Evolutionary conservation across 1,140 invertebrate genomes (phyloP), one percentile per base, ranked within the genome.

Genomic region (Drosophila ironensis): DNA sequence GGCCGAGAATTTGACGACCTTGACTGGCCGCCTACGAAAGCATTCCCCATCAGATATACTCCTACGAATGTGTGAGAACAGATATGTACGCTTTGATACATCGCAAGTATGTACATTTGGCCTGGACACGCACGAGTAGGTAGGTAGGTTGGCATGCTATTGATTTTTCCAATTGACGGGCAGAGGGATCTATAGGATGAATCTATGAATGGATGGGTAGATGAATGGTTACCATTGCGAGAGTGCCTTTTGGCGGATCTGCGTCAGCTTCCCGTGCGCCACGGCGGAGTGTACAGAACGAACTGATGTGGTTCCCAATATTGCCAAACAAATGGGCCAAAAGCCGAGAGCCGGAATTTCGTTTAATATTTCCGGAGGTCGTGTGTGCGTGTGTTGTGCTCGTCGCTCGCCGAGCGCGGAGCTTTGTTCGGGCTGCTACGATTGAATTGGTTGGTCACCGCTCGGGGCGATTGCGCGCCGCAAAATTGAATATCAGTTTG

Each of bases 261-360:
- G 57, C 48, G 46, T 73, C 73, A 51, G 40, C 70, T 57, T 88
- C 66, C 68, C 80, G 76, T 78, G 87, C 80, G 80, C 88, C 88
- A 88, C 87, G 87, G 72, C 82, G 87, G 78, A 87, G 48, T 48
- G 61, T 67, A 69, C 74, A 89, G 69, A 88, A 56, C 63, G 73
- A 66, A 89, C 88, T 89, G 80, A 89, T 78, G 68, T 81, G 71
- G 47, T 73, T 82, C 69, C 88, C 88, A 87, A 89, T 88, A 63
- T 60, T 86, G 80, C 53, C 52, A 47, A 69, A n/a, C 33, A 78
- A 71, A 74, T 80, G 66, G 76, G 74, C 72, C 78, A 77, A n/a
- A n/a, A 74, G 70, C 74, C 30, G 37, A 44, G 63, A 69, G 64
- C 52, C 52, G 67, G 47, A 72, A 47, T 75, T 68, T 63, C 14